Conservation (phyloP, 2,113 vertebrate species). For the Bettongia penicillata region DNA sequence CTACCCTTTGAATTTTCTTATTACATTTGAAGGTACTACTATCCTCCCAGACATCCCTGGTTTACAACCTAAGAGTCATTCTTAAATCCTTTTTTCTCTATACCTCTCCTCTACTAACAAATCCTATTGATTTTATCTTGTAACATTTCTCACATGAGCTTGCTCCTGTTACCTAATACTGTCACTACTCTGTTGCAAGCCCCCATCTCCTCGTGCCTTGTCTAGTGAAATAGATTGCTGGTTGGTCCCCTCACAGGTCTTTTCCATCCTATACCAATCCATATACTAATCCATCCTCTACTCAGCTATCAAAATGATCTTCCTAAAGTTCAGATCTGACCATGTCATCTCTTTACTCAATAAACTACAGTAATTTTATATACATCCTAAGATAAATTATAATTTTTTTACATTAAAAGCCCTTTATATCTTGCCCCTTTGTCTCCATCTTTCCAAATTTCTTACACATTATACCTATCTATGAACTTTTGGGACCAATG, state of each 20-base stretch:
- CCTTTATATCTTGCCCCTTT: not conserved
- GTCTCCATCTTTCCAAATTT: not conserved
- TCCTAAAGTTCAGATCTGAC: not conserved
- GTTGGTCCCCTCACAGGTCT: not conserved
- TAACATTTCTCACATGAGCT: not conserved
- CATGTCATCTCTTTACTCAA: not conserved
- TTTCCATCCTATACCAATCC: not conserved
- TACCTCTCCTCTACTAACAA: not conserved
- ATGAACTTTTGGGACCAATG: not conserved
- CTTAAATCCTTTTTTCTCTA: not conserved
- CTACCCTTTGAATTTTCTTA: too few species aligned
- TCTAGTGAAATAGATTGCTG: not conserved
- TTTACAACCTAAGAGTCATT: not conserved
- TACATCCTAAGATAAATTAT: too few species aligned
- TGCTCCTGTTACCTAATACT: not conserved
- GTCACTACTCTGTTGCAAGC: not conserved
- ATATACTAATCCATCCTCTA: not conserved
- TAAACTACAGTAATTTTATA: not conserved
- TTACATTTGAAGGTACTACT: too few species aligned
- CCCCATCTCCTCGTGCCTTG: not conserved
- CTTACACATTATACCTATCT: not conserved
- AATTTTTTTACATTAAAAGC: not conserved
- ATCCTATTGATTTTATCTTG: not conserved
- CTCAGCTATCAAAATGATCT: not conserved
- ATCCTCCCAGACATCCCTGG: too few species aligned